These are phyloP conservation scores for Tuta absoluta DNA, from an alignment of 2,888 invertebrate species.

Conservation along the genomic window DNA sequence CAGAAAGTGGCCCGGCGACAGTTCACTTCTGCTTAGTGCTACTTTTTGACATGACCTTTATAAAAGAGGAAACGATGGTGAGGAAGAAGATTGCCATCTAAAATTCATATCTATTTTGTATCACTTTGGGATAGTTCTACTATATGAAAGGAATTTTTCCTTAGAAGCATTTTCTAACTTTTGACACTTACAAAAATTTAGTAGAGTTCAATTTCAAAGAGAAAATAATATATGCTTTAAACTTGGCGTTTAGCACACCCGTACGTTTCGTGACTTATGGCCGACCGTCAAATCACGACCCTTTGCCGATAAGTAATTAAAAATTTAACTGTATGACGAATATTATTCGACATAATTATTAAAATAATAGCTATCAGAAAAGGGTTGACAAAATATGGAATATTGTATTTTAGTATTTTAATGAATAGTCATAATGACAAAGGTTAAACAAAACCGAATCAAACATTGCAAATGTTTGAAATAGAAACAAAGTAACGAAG, in stretches of 20 bases:
- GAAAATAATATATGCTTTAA: too few relatives aligned
- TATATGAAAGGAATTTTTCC: too few relatives aligned
- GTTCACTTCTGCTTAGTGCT: too few relatives aligned
- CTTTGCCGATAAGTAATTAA: constrained; percentile 55
- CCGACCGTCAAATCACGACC: constrained; percentile 65
- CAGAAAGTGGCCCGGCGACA: too few relatives aligned
- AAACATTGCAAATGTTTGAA: not conserved
- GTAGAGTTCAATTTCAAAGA: too few relatives aligned
- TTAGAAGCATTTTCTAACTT: too few relatives aligned
- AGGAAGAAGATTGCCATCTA: too few relatives aligned
- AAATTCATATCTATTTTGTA: too few relatives aligned
- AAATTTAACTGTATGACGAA: constrained; percentile 26
- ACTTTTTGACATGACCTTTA: too few relatives aligned
- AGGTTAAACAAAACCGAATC: not conserved
- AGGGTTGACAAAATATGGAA: not conserved
- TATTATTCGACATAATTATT: not conserved
- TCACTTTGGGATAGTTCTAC: too few relatives aligned
- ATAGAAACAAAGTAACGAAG: not conserved
- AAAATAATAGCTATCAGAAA: not conserved
- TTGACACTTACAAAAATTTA: too few relatives aligned
- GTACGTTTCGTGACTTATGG: constrained; percentile 49
- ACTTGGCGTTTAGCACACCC: not conserved
- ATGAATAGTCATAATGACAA: not conserved
- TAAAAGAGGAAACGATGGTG: too few relatives aligned
- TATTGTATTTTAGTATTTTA: not conserved